Evolutionary conservation across 2,797 vertebrate species (phyloP), one percentile per base, ranked within the genome.

Genomic region (Diglossa cyanea): DNA sequence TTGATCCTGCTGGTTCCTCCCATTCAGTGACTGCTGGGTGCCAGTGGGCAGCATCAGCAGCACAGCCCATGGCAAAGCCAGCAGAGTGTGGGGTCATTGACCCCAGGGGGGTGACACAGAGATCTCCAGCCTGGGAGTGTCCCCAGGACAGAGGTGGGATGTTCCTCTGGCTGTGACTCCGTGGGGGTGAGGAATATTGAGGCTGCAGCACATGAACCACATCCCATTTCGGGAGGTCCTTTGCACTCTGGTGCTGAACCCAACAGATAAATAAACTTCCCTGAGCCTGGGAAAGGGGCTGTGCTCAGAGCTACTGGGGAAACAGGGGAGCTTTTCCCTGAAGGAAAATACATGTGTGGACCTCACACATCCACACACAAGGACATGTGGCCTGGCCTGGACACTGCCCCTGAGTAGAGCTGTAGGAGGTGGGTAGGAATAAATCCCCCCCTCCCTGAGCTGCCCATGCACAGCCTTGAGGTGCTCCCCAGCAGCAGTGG

Each of bases 211-310:
- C 54, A 30, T 11, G 45, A 81, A 75, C 30, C 8, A 17, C 67
- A 57, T 90, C 81, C 51, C 20, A 2, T 1, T 53, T 72, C 47
- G 13, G 44, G 24, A 60, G 58, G 11, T 62, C 35, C 17, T 76
- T 70, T 1, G 0, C 44, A 3, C 7, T 8, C 6, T 15, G 20
- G 19, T 17, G 13, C 3, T 1, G 0, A 8, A 26, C 21, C 45
- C 31, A 55, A 0, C 18, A 20, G 21, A 28, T 7, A 26, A 5
- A 14, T 0, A 7, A 25, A 31, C 28, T 55, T 6, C 28, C 16
- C 33, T 18, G 12, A 53, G 30, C 6, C 3, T 37, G 39, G 53
- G 37, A 37, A 57, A 40, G 25, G 20, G 23, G 10, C 1, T 21
- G 37, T 47, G 11, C n/a, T 10, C 8, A 17, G 67, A 60, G 4